Base-by-base conservation (phyloP, 2,797 vertebrate genomes). In the Clarias laeviceps region DNA sequence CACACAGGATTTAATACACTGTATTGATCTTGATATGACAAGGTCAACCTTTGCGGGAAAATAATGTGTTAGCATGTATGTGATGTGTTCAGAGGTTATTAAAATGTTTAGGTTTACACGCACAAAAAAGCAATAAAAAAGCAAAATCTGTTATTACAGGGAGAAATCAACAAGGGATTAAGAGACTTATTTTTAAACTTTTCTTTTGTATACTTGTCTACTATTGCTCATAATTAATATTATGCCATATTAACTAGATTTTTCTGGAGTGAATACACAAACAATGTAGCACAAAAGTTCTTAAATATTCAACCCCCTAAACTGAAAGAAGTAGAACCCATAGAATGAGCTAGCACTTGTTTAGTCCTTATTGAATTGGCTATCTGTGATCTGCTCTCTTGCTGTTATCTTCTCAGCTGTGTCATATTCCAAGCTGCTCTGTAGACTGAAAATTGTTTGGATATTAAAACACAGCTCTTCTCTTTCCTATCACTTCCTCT, bases 401-500 rank as follows among this genome's bases (percentile, higher is more conserved):
- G 62, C 34, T 3, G 40, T 66, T 66, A 65, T 80, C 40, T 54
- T 66, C 62, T 64, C 27, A 66, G 62, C 79, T 54, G 79, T 66
- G 62, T 40, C 14, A 24, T 65, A 80, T 18, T 80, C 7, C 0
- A 11, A 29, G 62, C 37, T 64, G 40, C 40, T 78, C 83, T 57
- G 32, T 22, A 68, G 59, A 32, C 62, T 57, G 29, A 80, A n/a
- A 68, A 84, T 37, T 22, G 27, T 56, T 68, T 32, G 77, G 62
- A 77, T 77, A 84, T 77, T 84, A 77, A 37, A 56, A 77, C 59
- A 65, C 40, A 34, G 45, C 50, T 59, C 32, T 77, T 14, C 73
- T 77, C 62, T 84, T 78, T 59, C 73, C 45, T 57, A 56, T 84
- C 62, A 68, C 45, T 68, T 78, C 22, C 73, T 68, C 50, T 84